Evolutionary conservation across 2,797 vertebrate species (phyloP), one percentile per base, ranked within the genome.

Genomic region (Syndactyla subalaris): DNA sequence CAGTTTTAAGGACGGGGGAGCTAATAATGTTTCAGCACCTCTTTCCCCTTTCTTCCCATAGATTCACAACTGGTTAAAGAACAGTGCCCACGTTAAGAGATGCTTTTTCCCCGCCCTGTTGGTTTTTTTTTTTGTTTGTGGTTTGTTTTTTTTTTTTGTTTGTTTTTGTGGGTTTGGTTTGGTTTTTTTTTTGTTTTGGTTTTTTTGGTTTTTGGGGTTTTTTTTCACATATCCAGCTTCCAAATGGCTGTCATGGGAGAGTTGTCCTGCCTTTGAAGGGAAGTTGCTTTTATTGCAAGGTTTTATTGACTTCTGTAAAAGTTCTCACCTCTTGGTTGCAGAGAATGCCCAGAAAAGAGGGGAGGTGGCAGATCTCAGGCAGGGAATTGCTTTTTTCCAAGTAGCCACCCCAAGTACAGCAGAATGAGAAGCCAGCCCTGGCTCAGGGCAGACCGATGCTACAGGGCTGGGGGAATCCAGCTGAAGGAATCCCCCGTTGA

Each of bases 261-360:
- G 10, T 22, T 72, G 46, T 51, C 77, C 49, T 75, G 89, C 82
- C 91, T 96, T 96, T 96, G 85, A 94, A 89, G 79, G 48, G 52
- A 71, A 18, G 14, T 52, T 84, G 7, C 45, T 82, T 96, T 93
- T 94, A 95, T 90, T 88, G 73, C 89, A 30, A 90, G 49, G 26
- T 72, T 93, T 95, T 93, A 96, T 84, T 90, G 92, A 84, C 85
- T 88, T 91, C 66, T 93, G 92, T 89, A 86, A 93, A 94, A 78
- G 66, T 94, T 95, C 88, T 93, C 89, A 73, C 91, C 85, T 96
- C 91, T 74, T 30, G 79, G 32, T 48, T 59, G 63, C 88, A 73
- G 86, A 79, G 77, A 39, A 87, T 77, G 63, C 49, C 88, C 88
- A 68, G 83, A 58, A n/a, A 27, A 58, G 55, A 78, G 34, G 34